Evolutionary conservation across 2,113 vertebrate genomes (phyloP).

Genomic region (Scophthalmus maximus): DNA sequence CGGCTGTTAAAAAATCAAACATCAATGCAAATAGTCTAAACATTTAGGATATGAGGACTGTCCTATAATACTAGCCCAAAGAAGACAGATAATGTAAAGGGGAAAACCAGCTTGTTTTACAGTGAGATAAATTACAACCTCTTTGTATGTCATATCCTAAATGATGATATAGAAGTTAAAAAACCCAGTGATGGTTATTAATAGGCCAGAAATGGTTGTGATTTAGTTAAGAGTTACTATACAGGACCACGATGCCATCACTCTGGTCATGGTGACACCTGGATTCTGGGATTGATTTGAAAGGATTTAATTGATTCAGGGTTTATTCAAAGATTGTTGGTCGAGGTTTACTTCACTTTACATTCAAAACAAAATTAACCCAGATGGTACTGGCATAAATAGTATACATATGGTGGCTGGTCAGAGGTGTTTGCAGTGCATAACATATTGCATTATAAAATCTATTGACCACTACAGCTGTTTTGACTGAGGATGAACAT

Average conservation of each 20-base stretch:
- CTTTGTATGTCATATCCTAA: too few species aligned
- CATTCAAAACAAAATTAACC: slow-evolving; percentile 49
- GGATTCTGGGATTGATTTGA: not conserved
- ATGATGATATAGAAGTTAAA: not conserved
- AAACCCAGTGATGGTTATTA: not conserved
- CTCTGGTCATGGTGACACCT: too few species aligned
- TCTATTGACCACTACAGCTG: too few species aligned
- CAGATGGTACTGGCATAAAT: slow-evolving; percentile 26
- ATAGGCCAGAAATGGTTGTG: not conserved
- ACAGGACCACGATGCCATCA: not conserved
- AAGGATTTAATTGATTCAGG: not conserved
- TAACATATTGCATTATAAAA: slow-evolving; percentile 10
- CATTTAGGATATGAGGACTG: not conserved
- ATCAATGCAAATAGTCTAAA: not conserved
- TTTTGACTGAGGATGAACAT: not conserved
- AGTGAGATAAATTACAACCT: not conserved
- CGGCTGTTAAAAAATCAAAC: not conserved
- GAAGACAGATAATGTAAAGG: not conserved
- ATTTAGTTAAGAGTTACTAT: not conserved
- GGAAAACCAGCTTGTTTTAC: not conserved
- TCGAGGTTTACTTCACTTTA: slow-evolving; percentile 27
- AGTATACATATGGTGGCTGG: slow-evolving; percentile 16
- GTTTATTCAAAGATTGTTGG: not conserved
- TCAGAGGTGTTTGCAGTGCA: slow-evolving; percentile 17
- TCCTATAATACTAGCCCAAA: not conserved